Evolutionary conservation across 1,140 invertebrate species (phyloP).

Genomic region (Euschistus heros): DNA sequence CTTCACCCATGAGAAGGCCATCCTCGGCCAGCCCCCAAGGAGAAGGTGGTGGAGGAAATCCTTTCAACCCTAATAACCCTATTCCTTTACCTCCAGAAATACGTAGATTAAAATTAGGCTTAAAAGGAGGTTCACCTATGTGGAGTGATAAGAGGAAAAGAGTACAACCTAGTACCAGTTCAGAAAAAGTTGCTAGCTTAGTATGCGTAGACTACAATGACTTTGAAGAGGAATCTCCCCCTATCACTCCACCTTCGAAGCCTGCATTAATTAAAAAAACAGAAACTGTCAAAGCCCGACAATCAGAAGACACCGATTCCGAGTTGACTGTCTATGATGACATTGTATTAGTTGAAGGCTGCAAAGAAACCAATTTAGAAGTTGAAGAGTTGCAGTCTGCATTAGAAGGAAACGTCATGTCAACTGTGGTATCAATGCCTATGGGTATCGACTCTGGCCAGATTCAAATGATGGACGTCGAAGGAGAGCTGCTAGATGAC

Average conservation of each 20-base stretch:
- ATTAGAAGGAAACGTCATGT: conserved; percentile 30
- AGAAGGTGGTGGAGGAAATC: conserved; percentile 37
- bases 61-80: conserved; percentile 41
- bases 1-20: conserved; percentile 43
- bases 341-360: conserved; percentile 31
- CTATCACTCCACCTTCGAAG: conserved; percentile 39
- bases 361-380: conserved; percentile 30
- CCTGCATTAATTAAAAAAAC: conserved; percentile 23
- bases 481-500: conserved; percentile 30
- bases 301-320: conserved; percentile 29
- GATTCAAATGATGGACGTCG: conserved; percentile 27
- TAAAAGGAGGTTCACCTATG: conserved; percentile 61
- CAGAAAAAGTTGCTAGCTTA: conserved; percentile 42
- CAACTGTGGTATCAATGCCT: conserved; percentile 27
- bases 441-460: conserved; percentile 27
- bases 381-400: conserved; percentile 30
- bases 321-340: conserved; percentile 32
- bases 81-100: conserved; percentile 37
- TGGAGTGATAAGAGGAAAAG: conserved; percentile 38
- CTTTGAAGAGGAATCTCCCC: conserved; percentile 45
- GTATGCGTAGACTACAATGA: conserved; percentile 52
- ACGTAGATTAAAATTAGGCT: conserved; percentile 45
- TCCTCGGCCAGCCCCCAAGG: conserved; percentile 45
- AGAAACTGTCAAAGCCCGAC: conserved; percentile 22
- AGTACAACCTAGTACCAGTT: conserved; percentile 21